These are phyloP conservation scores for Anoplophora glabripennis DNA, from an alignment of 1,140 invertebrate species.

Conservation along the genomic window DNA sequence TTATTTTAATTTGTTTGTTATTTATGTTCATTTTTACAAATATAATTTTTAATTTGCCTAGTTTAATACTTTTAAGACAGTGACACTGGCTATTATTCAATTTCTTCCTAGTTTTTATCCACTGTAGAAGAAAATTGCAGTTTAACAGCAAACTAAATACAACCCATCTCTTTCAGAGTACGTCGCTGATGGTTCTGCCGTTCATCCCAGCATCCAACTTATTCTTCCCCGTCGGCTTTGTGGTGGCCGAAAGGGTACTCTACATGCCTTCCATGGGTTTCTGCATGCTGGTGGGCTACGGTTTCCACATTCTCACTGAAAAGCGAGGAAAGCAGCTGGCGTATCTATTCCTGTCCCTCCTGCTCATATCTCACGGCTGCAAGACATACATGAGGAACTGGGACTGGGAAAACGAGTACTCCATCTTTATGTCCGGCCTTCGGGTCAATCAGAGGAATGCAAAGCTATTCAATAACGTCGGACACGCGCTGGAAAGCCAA, in stretches of 20 bases:
- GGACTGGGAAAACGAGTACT: slow-evolving; percentile 92
- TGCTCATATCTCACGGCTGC: slow-evolving; percentile 71
- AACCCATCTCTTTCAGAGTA: slow-evolving; percentile 59
- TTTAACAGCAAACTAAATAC: too few species aligned
- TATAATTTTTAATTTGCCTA: too few species aligned
- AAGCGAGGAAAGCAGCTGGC: slow-evolving; percentile 59
- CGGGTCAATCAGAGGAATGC: slow-evolving; percentile 90
- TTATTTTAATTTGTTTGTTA: too few species aligned
- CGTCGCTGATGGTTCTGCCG: slow-evolving; percentile 83
- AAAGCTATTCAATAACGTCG: slow-evolving; percentile 96
- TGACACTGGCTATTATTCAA: too few species aligned
- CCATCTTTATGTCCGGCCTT: slow-evolving; percentile 88
- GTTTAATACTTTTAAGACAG: too few species aligned
- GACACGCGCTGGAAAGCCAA: slow-evolving; percentile 88
- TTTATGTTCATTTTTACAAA: too few species aligned
- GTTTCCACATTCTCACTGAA: slow-evolving; percentile 56
- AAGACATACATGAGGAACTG: slow-evolving; percentile 85
- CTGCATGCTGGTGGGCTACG: slow-evolving; percentile 87
- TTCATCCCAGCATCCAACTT: slow-evolving; percentile 96
- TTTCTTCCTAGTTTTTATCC: too few species aligned
- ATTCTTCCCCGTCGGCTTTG: slow-evolving; percentile 96
- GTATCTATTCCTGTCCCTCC: slow-evolving; percentile 60
- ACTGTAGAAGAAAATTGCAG: too few species aligned
- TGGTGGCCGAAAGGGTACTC: slow-evolving; percentile 91
- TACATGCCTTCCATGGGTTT: slow-evolving; percentile 98